Percentiles rank a stretch among this genome's conserved stretches.
phyloP scores from a whole-genome alignment of 2,888 invertebrate species.

The Campoletis raptor region DNA sequence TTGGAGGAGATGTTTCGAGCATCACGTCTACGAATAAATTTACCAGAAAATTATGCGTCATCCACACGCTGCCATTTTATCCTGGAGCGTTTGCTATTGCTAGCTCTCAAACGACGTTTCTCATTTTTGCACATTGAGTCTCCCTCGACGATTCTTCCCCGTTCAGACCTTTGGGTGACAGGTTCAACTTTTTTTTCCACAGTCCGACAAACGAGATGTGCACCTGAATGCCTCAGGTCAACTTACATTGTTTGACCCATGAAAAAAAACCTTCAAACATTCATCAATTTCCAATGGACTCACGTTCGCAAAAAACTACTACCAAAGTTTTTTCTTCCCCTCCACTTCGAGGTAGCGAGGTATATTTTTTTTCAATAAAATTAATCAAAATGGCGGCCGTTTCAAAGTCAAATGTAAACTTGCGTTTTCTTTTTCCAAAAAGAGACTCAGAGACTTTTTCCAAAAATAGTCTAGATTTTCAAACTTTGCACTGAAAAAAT shows the following conservation, averaged over 20 bases:
- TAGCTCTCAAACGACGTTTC: constrained; percentile 35
- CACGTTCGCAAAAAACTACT: no score
- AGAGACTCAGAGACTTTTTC: background rate
- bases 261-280: background rate
- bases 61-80: constrained; percentile 68
- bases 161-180: constrained; percentile 61
- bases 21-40: constrained; percentile 72
- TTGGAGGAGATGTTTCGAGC: constrained; percentile 33
- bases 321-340: no score
- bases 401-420: no score
- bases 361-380: no score
- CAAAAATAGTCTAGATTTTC: background rate
- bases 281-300: background rate
- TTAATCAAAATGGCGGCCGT: no score
- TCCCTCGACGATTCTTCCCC: constrained; percentile 28
- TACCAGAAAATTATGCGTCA: constrained; percentile 69
- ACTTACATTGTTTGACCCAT: constrained; percentile 17
- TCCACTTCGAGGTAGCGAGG: no score
- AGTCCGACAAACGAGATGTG: constrained; percentile 31
- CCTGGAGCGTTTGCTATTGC: constrained; percentile 40
- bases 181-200: constrained; percentile 50
- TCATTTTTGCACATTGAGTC: constrained; percentile 12
- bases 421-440: no score
- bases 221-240: constrained; percentile 64
- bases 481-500: background rate